phyloP scores from a whole-genome alignment of 1,140 invertebrate species.

The Coboldia fuscipes region DNA sequence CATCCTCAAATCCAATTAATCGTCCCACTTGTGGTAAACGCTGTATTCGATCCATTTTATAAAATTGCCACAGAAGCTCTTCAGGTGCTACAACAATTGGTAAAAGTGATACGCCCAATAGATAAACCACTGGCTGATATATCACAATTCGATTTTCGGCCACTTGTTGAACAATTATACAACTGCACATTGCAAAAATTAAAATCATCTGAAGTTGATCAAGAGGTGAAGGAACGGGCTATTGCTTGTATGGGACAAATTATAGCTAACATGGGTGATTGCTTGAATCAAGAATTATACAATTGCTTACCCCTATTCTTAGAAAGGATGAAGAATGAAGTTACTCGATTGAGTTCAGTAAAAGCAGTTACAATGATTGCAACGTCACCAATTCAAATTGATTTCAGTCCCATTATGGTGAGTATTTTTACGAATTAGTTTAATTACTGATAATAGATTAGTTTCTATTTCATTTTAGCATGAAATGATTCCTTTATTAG shows the following conservation, averaged over 20 bases:
- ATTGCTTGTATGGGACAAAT: slow-evolving; percentile 95
- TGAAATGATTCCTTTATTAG: slow-evolving; percentile 77
- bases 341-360: slow-evolving; percentile 86
- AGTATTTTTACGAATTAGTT: slow-evolving; percentile 7
- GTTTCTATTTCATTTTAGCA: slow-evolving; percentile 26
- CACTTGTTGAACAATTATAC: slow-evolving; percentile 66
- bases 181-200: slow-evolving; percentile 64
- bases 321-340: slow-evolving; percentile 88
- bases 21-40: slow-evolving; percentile 69
- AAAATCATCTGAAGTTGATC: slow-evolving; percentile 90
- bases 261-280: slow-evolving; percentile 77
- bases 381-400: slow-evolving; percentile 67
- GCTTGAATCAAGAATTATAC: slow-evolving; percentile 44
- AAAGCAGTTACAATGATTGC: slow-evolving; percentile 91
- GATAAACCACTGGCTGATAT: slow-evolving; percentile 25
- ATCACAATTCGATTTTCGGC: slow-evolving; percentile 48
- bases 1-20: slow-evolving; percentile 59
- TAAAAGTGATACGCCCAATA: slow-evolving; percentile 81
- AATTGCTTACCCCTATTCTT: slow-evolving; percentile 83
- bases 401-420: slow-evolving; percentile 67
- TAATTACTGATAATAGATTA: background rate
- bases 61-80: slow-evolving; percentile 94
- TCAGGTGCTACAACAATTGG: slow-evolving; percentile 78
- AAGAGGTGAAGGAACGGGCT: slow-evolving; percentile 94
- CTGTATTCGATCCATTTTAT: slow-evolving; percentile 90